Evolutionary conservation across 2,888 invertebrate species (phyloP), one percentile per base, ranked within the genome.

Genomic region (Andrena minutula): DNA sequence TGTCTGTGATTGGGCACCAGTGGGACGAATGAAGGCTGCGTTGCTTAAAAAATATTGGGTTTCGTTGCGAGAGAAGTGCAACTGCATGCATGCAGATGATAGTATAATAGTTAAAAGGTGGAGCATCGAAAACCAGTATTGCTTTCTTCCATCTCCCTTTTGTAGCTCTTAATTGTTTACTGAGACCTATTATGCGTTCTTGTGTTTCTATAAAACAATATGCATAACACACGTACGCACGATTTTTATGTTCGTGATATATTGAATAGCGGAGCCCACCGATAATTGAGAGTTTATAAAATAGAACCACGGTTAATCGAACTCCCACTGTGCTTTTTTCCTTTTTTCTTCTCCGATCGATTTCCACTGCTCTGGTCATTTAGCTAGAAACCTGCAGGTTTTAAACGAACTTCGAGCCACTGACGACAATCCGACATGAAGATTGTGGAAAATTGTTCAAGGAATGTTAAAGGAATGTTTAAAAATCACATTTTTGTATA

Each of bases 231-330:
- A 8, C 0, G 56, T 12, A 3, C 23, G 4, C 8, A 2, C 10
- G 10, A 1, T 23, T 23, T 23, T 26, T 3, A 23, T 56, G 12
- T 56, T 56, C 26, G 56, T 23, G 4, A 26, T 23, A 23, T 26
- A 56, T 56, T 23, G 56, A 56, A 56, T 56, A 23, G 20, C 6
- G 20, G 51, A 51, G 20, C 20, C 1, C 56, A 0, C 26, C 23
- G 26, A 26, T 56, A 56, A 56, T 56, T 20, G 56, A 56, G 56
- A 56, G 56, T 23, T 56, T 26, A 56, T 56, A 56, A 56, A 56
- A 56, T 12, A 23, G 23, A 23, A 26, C 23, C 23, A 10, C 23
- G 23, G 23, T 56, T 56, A 56, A 56, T 56, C 23, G 20, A 56
- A 26, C 20, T 26, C 23, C 23, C 53, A 23, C 23, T 56, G 8